phyloP scores from a whole-genome alignment of 2,797 vertebrate species.

The Neosilurus mollespiculum region DNA sequence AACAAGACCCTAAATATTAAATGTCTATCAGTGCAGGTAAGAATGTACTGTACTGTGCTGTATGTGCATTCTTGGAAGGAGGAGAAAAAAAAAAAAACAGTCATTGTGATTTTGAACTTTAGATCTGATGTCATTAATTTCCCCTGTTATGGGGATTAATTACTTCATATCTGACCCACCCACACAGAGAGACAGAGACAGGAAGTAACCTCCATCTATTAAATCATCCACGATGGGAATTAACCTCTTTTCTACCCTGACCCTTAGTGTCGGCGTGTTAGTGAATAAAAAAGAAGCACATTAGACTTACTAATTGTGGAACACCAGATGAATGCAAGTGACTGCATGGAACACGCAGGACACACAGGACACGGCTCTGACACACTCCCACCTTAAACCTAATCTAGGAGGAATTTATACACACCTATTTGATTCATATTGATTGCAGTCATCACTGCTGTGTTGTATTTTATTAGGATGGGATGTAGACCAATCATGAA shows the following conservation, averaged over 20 bases:
- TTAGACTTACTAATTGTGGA: no score
- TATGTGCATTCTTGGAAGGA: neutral
- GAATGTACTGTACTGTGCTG: neutral
- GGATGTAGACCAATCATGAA: neutral
- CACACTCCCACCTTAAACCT: neutral
- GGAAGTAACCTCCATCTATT: constrained; percentile 33
- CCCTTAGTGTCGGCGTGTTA: neutral
- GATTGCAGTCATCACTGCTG: neutral
- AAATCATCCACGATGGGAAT: constrained; percentile 4
- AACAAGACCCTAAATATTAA: neutral
- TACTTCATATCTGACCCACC: constrained; percentile 31
- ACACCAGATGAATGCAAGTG: neutral
- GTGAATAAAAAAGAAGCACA: neutral
- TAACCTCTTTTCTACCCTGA: neutral
- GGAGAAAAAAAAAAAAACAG: neutral
- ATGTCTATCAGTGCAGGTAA: neutral
- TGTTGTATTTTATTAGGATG: neutral
- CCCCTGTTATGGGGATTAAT: constrained; percentile 25
- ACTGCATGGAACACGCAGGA: neutral
- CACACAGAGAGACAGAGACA: neutral
- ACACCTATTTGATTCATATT: neutral
- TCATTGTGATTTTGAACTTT: constrained; percentile 36
- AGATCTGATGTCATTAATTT: constrained; percentile 24
- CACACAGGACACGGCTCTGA: neutral
- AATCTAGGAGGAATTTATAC: neutral